Evolutionary conservation across 2,888 invertebrate genomes (phyloP).

Genomic region (Empis livida): DNA sequence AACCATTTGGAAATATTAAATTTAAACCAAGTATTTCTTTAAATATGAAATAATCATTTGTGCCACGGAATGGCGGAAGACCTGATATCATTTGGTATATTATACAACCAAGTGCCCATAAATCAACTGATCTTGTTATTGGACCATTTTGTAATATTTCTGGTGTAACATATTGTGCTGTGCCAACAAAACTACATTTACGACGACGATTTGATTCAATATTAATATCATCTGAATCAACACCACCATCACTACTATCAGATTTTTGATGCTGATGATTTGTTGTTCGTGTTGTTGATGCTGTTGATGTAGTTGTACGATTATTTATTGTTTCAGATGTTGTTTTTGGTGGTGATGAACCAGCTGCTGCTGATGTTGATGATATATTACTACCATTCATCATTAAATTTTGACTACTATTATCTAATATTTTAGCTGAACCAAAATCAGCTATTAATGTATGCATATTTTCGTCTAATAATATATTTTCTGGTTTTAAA

Average conservation of each 20-base stretch:
- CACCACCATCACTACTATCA: conserved; percentile 10
- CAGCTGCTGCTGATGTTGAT: conserved; percentile 16
- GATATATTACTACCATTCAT: conserved; percentile 14
- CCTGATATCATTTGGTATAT: conserved; percentile 95
- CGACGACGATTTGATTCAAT: conserved; percentile 28
- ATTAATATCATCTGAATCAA: conserved; percentile 8
- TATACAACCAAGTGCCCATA: conserved; percentile 97
- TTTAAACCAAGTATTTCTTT: conserved; percentile 86
- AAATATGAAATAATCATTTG: conserved; percentile 91
- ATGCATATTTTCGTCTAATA: conserved; percentile 92
- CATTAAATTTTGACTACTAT: conserved; percentile 9
- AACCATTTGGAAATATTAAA: conserved; percentile 86
- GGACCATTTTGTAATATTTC: conserved; percentile 78
- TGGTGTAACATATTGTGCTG: conserved; percentile 97
- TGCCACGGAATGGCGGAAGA: conserved; percentile 78
- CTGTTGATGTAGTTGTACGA: conserved; percentile 3
- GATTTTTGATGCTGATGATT: conserved; percentile 6
- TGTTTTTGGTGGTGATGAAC: conserved; percentile 4
- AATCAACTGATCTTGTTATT: conserved; percentile 68
- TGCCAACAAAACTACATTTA: conserved; percentile 88
- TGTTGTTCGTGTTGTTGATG: conserved; percentile 1
- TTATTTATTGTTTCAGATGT: conserved; percentile 5
- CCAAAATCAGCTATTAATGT: conserved; percentile 96
- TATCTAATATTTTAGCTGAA: conserved; percentile 70
- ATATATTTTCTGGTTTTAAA: conserved; percentile 92